A percentile compares a stretch with the other conserved stretches of the same genome.
Conservation (phyloP, 1,140 invertebrate species). For the Brachionus sp. region DNA sequence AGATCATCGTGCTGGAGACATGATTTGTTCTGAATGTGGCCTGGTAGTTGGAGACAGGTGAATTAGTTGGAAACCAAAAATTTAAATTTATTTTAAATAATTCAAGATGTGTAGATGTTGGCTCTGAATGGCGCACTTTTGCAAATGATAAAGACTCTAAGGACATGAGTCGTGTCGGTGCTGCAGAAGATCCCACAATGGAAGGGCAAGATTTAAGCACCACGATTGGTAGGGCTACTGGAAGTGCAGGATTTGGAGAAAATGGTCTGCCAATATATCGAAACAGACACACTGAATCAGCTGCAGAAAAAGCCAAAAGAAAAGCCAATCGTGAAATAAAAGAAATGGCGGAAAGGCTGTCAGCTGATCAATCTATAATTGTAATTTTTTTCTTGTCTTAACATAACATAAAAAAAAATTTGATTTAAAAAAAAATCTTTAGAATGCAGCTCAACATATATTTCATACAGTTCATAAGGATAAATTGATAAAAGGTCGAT, state of each 20-base stretch:
- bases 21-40: slow-evolving; percentile 97
- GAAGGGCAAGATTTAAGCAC: slow-evolving; percentile 94
- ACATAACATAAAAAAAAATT: background rate
- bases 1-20: slow-evolving; percentile 95
- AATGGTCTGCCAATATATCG: slow-evolving; percentile 84
- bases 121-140: slow-evolving; percentile 99
- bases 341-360: slow-evolving; percentile 32
- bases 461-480: slow-evolving; percentile 69
- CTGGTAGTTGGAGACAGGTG: slow-evolving; percentile 89
- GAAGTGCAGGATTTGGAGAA: slow-evolving; percentile 74
- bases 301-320: slow-evolving; percentile 35
- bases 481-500: slow-evolving; percentile 85
- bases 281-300: slow-evolving; percentile 69
- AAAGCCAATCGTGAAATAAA: slow-evolving; percentile 16
- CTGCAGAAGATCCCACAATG: slow-evolving; percentile 79
- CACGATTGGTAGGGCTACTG: slow-evolving; percentile 83
- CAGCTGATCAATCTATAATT: slow-evolving; percentile 44
- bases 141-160: slow-evolving; percentile 94
- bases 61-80: slow-evolving; percentile 63
- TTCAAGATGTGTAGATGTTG: slow-evolving; percentile 94
- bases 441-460: slow-evolving; percentile 44
- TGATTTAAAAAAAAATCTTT: background rate
- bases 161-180: slow-evolving; percentile 97
- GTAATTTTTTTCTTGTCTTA: background rate
- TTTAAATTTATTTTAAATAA: slow-evolving; percentile 57